Conservation (phyloP, 2,888 invertebrate species). For the Entomobrya multifasciata region DNA sequence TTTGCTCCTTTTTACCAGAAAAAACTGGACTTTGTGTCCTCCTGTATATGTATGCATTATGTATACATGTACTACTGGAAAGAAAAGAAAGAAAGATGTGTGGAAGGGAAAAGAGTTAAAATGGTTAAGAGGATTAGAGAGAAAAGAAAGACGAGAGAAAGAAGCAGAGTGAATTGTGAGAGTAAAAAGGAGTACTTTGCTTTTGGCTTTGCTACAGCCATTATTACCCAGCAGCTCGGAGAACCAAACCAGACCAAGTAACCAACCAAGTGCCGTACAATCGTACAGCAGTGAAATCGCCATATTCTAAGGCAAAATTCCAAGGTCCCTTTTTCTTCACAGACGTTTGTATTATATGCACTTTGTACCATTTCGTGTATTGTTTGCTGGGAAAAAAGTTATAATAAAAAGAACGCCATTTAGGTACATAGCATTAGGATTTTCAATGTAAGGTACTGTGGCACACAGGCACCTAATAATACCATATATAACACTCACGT, state of each 20-base stretch:
- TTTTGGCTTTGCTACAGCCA: neutral
- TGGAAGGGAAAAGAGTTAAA: slow-evolving; percentile 40
- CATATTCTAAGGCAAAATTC: slow-evolving; percentile 21
- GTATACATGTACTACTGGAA: too few relatives aligned
- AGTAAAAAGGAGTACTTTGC: neutral
- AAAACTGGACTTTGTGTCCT: too few relatives aligned
- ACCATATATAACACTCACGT: neutral
- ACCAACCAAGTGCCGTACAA: too few relatives aligned
- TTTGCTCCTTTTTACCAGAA: too few relatives aligned
- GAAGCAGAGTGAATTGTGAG: slow-evolving; percentile 20
- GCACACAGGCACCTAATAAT: too few relatives aligned
- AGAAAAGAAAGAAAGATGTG: neutral
- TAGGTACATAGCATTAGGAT: too few relatives aligned
- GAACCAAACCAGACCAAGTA: too few relatives aligned
- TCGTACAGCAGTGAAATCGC: neutral
- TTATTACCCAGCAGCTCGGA: neutral
- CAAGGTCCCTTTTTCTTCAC: slow-evolving; percentile 39
- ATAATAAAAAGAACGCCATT: too few relatives aligned
- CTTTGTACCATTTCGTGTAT: slow-evolving; percentile 25
- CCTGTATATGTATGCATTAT: too few relatives aligned
- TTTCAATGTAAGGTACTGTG: too few relatives aligned
- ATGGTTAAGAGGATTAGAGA: slow-evolving; percentile 53
- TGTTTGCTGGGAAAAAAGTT: too few relatives aligned
- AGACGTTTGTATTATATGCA: slow-evolving; percentile 1
- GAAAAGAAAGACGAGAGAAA: neutral